Base-by-base conservation (phyloP, 2,888 invertebrate genomes). In the Ichneumoninae sp. region DNA sequence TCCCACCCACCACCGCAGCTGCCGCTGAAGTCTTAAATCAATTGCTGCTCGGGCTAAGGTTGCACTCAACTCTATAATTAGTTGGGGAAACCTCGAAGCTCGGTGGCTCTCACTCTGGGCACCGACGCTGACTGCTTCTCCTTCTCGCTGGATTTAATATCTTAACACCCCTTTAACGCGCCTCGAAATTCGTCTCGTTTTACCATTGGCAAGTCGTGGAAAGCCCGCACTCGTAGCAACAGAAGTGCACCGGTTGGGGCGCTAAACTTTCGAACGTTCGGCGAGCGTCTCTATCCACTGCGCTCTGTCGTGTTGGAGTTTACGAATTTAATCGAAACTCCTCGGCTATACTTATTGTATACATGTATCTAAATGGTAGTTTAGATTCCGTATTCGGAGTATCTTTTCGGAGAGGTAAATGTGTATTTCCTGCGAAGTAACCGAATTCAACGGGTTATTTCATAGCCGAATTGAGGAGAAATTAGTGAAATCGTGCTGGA, bases 21-120 rank as follows among this genome's bases (percentile, higher is more conserved):
- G 91, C 88, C 86, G 89, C 86, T 90, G 90, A 90, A 90, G 90
- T 91, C 90, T 91, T 92, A 91, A 92, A 92, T 92, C 92, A 92
- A 92, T 92, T 91, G 91, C 88, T 85, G 88, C 84, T 88, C 87
- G 87, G 81, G 80, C 87, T 90, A 91, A 91, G 89, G 90, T 90
- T 91, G 89, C 90, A 90, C 90, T 89, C 89, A 88, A 90, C 90
- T 91, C 90, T 89, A 90, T 91, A 91, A 91, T 91, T 91, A 91
- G 90, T 90, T 90, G 88, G 88, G 82, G 88, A 90, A 83, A 80
- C 71, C 88, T 90, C 87, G 90, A 89, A 87, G 88, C 89, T 89
- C 87, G 57, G 78, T 75, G 60, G 66, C 71, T 80, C 65, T 74
- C 50, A 63, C 47, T 83, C 81, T 36, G 40, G 63, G 52, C 74